Conservation (phyloP, 2,888 invertebrate genomes). For the Diabrotica balteata region DNA sequence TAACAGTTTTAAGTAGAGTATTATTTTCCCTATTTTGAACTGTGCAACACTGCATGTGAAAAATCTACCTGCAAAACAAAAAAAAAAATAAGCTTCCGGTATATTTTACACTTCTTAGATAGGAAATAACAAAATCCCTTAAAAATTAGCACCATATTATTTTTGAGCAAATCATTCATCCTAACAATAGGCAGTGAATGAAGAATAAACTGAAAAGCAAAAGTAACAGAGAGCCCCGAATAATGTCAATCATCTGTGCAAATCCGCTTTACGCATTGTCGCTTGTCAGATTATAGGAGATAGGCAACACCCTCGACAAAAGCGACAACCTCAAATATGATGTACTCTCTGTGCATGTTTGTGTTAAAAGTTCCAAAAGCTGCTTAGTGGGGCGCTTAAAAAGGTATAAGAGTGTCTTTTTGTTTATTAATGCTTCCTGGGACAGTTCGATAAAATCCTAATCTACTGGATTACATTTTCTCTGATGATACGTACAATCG, state of each 20-base stretch:
- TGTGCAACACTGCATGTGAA: no score
- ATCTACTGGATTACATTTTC: no score
- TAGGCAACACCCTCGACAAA: slow-evolving; percentile 48
- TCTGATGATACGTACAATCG: no score
- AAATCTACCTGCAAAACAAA: no score
- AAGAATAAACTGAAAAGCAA: slow-evolving; percentile 11
- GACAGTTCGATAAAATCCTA: no score
- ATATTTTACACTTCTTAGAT: no score
- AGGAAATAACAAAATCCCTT: no score
- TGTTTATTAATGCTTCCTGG: neutral
- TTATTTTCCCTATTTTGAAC: no score
- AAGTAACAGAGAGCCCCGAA: slow-evolving; percentile 23
- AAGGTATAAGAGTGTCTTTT: slow-evolving; percentile 38
- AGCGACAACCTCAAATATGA: slow-evolving; percentile 43
- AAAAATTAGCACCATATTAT: slow-evolving; percentile 16
- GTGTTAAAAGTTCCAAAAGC: slow-evolving; percentile 43
- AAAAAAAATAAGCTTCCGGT: no score
- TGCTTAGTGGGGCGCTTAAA: slow-evolving; percentile 51
- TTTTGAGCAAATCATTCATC: slow-evolving; percentile 17
- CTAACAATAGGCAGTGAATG: neutral
- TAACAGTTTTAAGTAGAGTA: no score
- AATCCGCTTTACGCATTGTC: slow-evolving; percentile 56
- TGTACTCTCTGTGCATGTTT: slow-evolving; percentile 48
- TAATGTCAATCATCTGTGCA: slow-evolving; percentile 55
- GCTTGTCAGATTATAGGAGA: slow-evolving; percentile 52